Conservation (phyloP, 1,140 invertebrate genomes). For the Drosophila seguyi region DNA sequence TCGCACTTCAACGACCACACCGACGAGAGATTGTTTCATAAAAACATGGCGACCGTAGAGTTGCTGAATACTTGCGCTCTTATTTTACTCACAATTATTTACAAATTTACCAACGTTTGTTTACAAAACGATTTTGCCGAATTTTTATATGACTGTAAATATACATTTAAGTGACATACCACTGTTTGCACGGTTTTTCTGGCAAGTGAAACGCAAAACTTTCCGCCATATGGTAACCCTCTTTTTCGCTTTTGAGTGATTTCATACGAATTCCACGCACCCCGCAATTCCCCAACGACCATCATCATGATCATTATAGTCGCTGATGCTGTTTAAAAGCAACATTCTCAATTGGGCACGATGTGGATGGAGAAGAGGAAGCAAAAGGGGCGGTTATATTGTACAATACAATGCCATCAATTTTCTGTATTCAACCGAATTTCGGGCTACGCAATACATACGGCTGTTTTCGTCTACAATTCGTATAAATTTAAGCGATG, state of each 20-base stretch:
- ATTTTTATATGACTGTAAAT: slow-evolving; percentile 40
- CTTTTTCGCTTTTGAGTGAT: slow-evolving; percentile 55
- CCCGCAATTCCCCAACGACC: slow-evolving; percentile 6
- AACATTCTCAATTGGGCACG: slow-evolving; percentile 58
- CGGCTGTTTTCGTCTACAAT: slow-evolving; percentile 7
- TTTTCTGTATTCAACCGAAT: slow-evolving; percentile 60
- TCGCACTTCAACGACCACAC: slow-evolving; percentile 32
- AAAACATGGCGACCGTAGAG: slow-evolving; percentile 72
- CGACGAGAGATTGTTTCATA: slow-evolving; percentile 60
- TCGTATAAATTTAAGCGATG: slow-evolving; percentile 54
- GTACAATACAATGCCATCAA: slow-evolving; percentile 48
- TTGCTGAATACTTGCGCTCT: slow-evolving; percentile 64
- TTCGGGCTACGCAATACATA: slow-evolving; percentile 67
- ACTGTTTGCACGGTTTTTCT: slow-evolving; percentile 29
- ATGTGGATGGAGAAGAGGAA: slow-evolving; percentile 2
- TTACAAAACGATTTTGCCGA: slow-evolving; percentile 10
- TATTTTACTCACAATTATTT: slow-evolving; percentile 40
- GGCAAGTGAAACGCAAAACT: slow-evolving; percentile 21
- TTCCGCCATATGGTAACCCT: slow-evolving; percentile 64
- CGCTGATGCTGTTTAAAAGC: slow-evolving; percentile 54
- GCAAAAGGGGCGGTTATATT: slow-evolving; percentile 19
- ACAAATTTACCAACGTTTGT: slow-evolving; percentile 39
- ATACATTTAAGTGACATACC: slow-evolving; percentile 34
- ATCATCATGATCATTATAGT: slow-evolving; percentile 6
- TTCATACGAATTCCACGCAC: slow-evolving; percentile 42